Percentiles rank a stretch among this genome's conserved stretches.
Conservation (phyloP, 2,797 vertebrate genomes). For the Sebastes ruberrimus region DNA sequence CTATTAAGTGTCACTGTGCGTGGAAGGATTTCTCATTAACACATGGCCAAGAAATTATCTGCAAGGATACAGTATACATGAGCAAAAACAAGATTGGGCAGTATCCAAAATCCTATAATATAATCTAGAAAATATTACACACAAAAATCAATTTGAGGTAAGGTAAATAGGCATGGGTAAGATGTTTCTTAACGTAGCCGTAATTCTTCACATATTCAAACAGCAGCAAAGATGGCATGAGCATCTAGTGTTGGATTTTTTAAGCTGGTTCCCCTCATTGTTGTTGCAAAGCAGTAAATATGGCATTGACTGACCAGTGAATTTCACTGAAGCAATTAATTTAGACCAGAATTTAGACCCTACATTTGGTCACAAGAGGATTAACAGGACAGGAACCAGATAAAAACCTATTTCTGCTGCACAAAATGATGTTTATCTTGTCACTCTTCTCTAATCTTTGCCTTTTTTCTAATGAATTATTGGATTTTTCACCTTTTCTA, state of each 20-base stretch:
- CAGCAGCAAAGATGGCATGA: neutral
- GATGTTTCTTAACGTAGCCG: neutral
- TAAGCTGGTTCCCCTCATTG: neutral
- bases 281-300: neutral
- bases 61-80: neutral
- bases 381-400: neutral
- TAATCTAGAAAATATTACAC: neutral
- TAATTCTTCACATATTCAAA: neutral
- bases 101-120: neutral
- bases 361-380: neutral
- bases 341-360: neutral
- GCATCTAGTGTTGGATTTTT: neutral
- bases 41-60: neutral
- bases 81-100: neutral
- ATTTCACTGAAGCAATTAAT: neutral
- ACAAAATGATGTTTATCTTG: neutral
- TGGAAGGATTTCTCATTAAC: conserved; percentile 13
- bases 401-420: neutral
- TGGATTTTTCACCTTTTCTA: too few relatives aligned
- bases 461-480: neutral
- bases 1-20: neutral
- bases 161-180: neutral
- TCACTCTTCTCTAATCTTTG: neutral
- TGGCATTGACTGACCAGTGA: neutral
- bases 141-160: neutral